These are phyloP conservation scores for Limnothrissa miodon DNA, from an alignment of 2,113 vertebrate species.

Conservation along the genomic window DNA sequence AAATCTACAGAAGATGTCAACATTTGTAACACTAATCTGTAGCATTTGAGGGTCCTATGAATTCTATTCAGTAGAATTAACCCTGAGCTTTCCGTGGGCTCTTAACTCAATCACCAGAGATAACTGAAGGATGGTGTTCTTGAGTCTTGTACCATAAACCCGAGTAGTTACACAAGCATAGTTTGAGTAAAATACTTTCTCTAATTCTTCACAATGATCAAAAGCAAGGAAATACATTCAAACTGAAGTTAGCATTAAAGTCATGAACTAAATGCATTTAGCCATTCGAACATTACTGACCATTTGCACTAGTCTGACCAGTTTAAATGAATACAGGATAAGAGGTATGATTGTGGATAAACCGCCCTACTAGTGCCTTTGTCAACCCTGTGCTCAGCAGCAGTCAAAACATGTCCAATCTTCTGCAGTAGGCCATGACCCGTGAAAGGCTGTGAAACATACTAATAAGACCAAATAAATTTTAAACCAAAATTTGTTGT, in stretches of 20 bases:
- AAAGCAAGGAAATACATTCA: neutral
- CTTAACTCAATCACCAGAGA: no score
- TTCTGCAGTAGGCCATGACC: neutral
- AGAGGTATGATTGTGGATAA: neutral
- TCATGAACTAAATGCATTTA: neutral
- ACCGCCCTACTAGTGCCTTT: neutral
- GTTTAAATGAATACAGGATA: neutral
- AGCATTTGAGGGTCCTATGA: neutral
- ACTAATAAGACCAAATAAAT: slow-evolving; percentile 17
- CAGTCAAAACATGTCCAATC: neutral
- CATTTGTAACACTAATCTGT: slow-evolving; percentile 1
- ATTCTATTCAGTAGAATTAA: neutral
- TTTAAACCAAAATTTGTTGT: neutral
- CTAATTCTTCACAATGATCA: no score
- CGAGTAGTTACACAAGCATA: no score
- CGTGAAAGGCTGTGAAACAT: neutral
- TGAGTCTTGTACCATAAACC: no score
- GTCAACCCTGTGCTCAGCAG: neutral
- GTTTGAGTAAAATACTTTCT: no score
- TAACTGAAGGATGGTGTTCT: no score
- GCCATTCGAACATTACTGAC: neutral
- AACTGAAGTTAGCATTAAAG: neutral
- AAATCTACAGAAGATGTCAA: neutral
- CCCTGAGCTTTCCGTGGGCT: neutral
- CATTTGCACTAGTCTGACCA: neutral